phyloP scores from a whole-genome alignment of 1,140 invertebrate species.

The Holcopasites calliopsidis region DNA sequence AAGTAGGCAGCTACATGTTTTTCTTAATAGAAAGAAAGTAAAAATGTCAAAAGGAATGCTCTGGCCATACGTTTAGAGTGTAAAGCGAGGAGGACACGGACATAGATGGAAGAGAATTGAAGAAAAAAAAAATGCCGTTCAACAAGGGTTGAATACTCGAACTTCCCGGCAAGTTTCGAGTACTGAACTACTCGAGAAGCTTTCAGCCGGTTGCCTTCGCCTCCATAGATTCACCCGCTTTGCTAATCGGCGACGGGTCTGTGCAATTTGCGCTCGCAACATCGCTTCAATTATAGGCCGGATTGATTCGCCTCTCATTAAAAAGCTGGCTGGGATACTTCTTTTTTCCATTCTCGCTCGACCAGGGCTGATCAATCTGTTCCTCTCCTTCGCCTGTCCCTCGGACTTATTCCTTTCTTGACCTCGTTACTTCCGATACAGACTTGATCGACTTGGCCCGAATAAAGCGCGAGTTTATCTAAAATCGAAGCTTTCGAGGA shows the following conservation, averaged over 20 bases:
- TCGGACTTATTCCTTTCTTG: constrained; percentile 43
- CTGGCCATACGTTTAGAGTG: constrained; percentile 7
- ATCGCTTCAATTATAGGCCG: constrained; percentile 62
- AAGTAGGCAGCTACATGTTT: too few species aligned
- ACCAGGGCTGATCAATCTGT: too few species aligned
- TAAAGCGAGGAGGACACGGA: not conserved
- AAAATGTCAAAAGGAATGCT: not conserved
- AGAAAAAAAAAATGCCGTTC: constrained; percentile 19
- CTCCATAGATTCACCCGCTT: constrained; percentile 7
- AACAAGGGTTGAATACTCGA: constrained; percentile 39
- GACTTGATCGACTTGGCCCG: constrained; percentile 15
- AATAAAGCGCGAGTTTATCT: constrained; percentile 32
- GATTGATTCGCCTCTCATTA: constrained; percentile 59
- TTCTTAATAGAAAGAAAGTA: not conserved
- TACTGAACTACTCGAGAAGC: constrained; percentile 50
- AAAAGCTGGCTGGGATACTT: constrained; percentile 34
- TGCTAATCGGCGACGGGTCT: constrained; percentile 25
- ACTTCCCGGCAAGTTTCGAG: constrained; percentile 55
- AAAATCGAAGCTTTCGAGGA: constrained; percentile 23
- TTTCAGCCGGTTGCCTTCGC: constrained; percentile 52
- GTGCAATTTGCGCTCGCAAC: constrained; percentile 56
- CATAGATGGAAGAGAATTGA: too few species aligned
- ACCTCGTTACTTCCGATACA: constrained; percentile 51
- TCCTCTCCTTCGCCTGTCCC: not conserved
- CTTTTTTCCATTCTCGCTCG: constrained; percentile 16